Base-by-base conservation (phyloP, 1,140 invertebrate species). In the Zaprionus ornatus region DNA sequence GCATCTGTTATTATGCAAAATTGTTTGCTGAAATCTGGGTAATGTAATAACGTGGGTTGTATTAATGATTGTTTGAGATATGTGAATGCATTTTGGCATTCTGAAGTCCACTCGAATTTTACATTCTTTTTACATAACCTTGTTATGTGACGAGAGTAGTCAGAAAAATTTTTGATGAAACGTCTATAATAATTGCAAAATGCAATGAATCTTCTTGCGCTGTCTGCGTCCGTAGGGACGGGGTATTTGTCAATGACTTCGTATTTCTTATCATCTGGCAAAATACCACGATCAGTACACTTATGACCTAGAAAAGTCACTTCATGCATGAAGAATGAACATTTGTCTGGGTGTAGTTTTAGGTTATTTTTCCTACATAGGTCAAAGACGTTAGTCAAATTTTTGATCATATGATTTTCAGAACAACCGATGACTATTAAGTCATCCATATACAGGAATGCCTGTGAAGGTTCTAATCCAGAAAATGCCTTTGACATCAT, bases 21-120 rank as follows among this genome's bases (percentile, higher is more conserved):
- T 67, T 72, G 19, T 62, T 92, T 90, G 12, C 1, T 59, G 68
- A 93, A 92, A 71, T 93, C 90, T 4, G 90, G 91, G 40, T 92
- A 93, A 76, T 90, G 79, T 35, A 93, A 48, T 3, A 92, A 77
- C 9, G 77, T 83, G 63, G 81, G 74, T 32, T 67, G 54, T 23
- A 71, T 80, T 19, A 92, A 48, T 64, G 52, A 25, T 19, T 63
- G 25, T 79, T 86, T 90, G 9, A 82, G 62, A 19, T 29, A 66
- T 56, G 90, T 50, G 57, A 91, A 90, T 19, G 80, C 59, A 1
- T 74, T 52, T 74, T 91, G 57, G 42, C 80, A 78, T 65, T 81
- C 68, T 3, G 65, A 4, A 9, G 37, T 70, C 74, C 74, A 88
- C 45, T 66, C 12, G 59, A 86, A 91, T 9, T 19, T 10, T 29